Percentiles rank a stretch among this genome's conserved stretches.
Evolutionary conservation across 1,140 invertebrate species (phyloP).

Genomic region (Elymnias hypermnestra): DNA sequence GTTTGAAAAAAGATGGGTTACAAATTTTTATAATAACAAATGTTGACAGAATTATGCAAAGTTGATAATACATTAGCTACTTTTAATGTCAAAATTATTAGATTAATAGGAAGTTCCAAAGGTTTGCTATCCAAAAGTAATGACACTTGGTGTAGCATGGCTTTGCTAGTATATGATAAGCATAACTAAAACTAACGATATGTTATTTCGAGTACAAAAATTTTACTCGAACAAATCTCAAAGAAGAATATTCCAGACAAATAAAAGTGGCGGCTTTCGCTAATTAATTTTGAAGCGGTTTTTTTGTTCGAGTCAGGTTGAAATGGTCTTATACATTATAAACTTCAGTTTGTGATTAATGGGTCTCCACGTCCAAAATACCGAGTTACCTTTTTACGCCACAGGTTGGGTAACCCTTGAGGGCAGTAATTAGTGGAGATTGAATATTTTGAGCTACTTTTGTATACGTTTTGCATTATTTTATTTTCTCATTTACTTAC

Average conservation of each 20-base stretch:
- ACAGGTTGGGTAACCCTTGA: conserved; percentile 18
- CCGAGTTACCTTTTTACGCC: conserved; percentile 17
- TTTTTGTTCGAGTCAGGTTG: conserved; percentile 3
- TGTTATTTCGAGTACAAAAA: too few species aligned
- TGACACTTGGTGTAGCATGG: too few species aligned
- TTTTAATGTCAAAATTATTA: too few species aligned
- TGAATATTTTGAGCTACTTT: conserved; percentile 22
- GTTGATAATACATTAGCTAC: too few species aligned
- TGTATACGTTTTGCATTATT: conserved; percentile 14
- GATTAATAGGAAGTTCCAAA: too few species aligned
- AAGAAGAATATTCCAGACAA: background rate
- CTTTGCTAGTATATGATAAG: too few species aligned
- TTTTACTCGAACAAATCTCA: background rate
- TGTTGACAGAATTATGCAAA: too few species aligned
- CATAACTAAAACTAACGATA: too few species aligned
- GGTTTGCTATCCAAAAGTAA: too few species aligned
- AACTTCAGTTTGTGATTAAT: conserved; percentile 15
- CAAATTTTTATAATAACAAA: too few species aligned
- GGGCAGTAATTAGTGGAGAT: conserved; percentile 21
- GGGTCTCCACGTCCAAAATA: conserved; percentile 13
- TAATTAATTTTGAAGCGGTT: conserved; percentile 31
- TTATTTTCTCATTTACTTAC: background rate
- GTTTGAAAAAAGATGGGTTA: too few species aligned
- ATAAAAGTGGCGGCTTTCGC: conserved; percentile 21
- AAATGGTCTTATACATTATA: background rate